These are phyloP conservation scores for Fistularia tabacaria DNA, from an alignment of 2,797 vertebrate genomes.

Conservation along the genomic window DNA sequence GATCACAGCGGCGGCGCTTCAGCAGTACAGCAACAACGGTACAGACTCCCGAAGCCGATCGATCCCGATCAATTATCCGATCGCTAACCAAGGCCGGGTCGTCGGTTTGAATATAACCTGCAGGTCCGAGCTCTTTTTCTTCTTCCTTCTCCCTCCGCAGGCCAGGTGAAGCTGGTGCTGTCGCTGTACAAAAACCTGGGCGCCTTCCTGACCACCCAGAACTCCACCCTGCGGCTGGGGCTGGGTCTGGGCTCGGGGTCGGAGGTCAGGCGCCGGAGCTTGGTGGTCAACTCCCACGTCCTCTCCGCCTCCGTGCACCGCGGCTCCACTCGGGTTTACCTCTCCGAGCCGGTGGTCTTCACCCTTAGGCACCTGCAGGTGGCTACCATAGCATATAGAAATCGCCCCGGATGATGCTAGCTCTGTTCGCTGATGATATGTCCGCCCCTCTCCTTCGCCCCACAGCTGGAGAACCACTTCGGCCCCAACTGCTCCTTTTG, in stretches of 20 bases:
- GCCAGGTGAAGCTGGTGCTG: constrained; percentile 89
- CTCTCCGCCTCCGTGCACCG: constrained; percentile 91
- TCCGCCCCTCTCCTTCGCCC: too few species aligned
- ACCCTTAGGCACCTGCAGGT: constrained; percentile 88
- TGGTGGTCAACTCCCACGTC: constrained; percentile 89
- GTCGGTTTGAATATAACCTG: too few species aligned
- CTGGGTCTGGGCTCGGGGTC: constrained; percentile 63
- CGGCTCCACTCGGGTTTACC: constrained; percentile 86
- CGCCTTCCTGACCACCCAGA: constrained; percentile 86
- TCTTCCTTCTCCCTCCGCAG: constrained; percentile 49
- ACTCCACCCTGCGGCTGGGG: constrained; percentile 80
- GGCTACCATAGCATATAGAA: not conserved
- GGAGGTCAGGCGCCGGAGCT: constrained; percentile 66
- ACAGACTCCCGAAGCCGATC: constrained; percentile 61
- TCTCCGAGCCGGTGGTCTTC: constrained; percentile 88
- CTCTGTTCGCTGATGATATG: too few species aligned
- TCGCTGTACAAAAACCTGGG: constrained; percentile 89
- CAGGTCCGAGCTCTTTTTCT: not conserved
- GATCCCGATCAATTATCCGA: not conserved
- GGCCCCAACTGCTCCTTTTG: constrained; percentile 96
- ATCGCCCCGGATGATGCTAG: not conserved
- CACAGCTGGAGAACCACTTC: constrained; percentile 88
- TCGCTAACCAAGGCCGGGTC: too few species aligned
- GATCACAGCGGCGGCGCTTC: constrained; percentile 86
- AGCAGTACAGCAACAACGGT: constrained; percentile 93